Conservation (phyloP, 2,113 vertebrate genomes). For the Planiliza haematocheilus region DNA sequence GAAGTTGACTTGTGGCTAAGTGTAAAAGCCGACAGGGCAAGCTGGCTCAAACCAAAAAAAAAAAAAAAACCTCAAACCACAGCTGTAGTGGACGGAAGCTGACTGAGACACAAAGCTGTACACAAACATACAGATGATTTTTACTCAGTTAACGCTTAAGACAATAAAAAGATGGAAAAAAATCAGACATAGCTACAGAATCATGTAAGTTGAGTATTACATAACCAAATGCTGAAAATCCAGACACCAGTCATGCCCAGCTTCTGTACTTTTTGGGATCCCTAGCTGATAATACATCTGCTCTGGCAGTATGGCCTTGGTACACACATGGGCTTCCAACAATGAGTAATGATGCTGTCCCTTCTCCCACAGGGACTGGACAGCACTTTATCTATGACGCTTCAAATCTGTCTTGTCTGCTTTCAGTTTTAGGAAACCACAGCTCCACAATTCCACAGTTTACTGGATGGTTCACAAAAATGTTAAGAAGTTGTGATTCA, state of each 20-base stretch:
- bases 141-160: not conserved
- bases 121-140: not conserved
- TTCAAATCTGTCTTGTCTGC: constrained; percentile 14
- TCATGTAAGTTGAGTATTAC: not conserved
- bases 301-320: constrained; percentile 31
- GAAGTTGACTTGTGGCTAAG: constrained; percentile 42
- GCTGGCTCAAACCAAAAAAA: constrained; percentile 29
- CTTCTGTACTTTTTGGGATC: constrained; percentile 11
- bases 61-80: no score
- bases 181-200: not conserved
- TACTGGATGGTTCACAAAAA: not conserved
- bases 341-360: constrained; percentile 45
- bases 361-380: constrained; percentile 47
- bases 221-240: not conserved
- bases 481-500: not conserved
- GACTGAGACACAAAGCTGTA: not conserved
- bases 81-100: constrained; percentile 12
- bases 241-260: not conserved
- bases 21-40: constrained; percentile 26
- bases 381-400: constrained; percentile 37
- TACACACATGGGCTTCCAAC: constrained; percentile 23
- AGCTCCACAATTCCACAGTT: not conserved
- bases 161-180: no score
- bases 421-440: not conserved
- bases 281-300: constrained; percentile 31